A percentile compares a stretch with the other conserved stretches of the same genome.
phyloP scores from a whole-genome alignment of 1,140 invertebrate genomes.

The Pseudachorutes palmiensis region DNA sequence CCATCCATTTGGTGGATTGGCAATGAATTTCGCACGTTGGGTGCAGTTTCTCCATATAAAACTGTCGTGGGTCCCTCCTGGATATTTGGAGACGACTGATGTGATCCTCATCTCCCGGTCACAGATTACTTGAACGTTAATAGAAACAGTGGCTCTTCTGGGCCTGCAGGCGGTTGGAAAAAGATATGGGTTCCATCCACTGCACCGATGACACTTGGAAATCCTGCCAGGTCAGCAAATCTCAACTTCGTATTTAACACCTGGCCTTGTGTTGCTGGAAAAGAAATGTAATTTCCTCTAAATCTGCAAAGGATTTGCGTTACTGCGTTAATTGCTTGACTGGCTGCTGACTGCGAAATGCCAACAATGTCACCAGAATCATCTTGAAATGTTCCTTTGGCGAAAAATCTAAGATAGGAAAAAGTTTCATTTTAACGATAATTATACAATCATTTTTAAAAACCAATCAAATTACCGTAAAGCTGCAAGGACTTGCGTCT shows the following conservation, averaged over 20 bases:
- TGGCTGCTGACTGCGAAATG: slow-evolving; percentile 1
- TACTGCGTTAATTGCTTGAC: neutral
- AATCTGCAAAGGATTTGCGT: neutral
- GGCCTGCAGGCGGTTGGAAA: slow-evolving; percentile 31
- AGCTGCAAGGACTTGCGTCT: slow-evolving; percentile 5
- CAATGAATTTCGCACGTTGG: slow-evolving; percentile 1
- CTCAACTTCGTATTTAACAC: neutral
- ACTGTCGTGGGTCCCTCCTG: slow-evolving; percentile 41
- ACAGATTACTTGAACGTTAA: slow-evolving; percentile 42
- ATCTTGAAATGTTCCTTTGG: slow-evolving; percentile 17
- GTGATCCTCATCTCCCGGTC: slow-evolving; percentile 40
- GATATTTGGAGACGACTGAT: slow-evolving; percentile 43
- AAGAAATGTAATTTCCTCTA: neutral
- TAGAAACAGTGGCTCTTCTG: slow-evolving; percentile 21
- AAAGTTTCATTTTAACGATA: neutral
- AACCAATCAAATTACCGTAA: too few species aligned
- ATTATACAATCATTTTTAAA: neutral
- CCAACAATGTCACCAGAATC: slow-evolving; percentile 13
- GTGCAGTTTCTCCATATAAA: slow-evolving; percentile 22
- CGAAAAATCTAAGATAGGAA: slow-evolving; percentile 6
- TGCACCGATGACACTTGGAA: slow-evolving; percentile 33
- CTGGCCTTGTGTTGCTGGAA: slow-evolving; percentile 4
- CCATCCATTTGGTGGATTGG: slow-evolving; percentile 16
- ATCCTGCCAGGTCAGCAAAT: slow-evolving; percentile 1
- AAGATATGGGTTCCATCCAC: slow-evolving; percentile 40